Evolutionary conservation across 1,140 invertebrate species (phyloP).

Genomic region (Leucophenga varia): DNA sequence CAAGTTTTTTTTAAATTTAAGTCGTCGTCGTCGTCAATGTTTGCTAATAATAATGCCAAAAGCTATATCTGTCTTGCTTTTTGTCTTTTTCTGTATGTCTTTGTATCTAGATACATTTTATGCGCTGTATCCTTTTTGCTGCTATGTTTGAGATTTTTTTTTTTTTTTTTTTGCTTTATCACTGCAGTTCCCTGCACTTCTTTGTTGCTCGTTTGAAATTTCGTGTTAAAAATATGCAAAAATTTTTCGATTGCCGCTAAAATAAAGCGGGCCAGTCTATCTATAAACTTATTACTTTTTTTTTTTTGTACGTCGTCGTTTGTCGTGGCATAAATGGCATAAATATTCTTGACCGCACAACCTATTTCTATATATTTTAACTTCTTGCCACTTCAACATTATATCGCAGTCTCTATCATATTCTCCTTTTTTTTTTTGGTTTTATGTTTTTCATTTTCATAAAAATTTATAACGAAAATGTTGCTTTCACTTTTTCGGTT

Average conservation of each 20-base stretch:
- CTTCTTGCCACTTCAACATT: constrained; percentile 1
- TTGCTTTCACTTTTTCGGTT: constrained; percentile 38
- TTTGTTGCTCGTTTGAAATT: too few species aligned
- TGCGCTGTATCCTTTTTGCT: constrained; percentile 14
- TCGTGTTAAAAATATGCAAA: constrained; percentile 51
- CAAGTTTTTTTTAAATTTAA: too few species aligned
- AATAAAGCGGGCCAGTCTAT: too few species aligned
- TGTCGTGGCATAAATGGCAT: constrained; percentile 54
- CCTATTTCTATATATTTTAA: constrained; percentile 25
- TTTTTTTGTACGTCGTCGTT: too few species aligned
- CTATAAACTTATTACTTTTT: too few species aligned
- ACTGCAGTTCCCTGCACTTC: constrained; percentile 1
- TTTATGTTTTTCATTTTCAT: not conserved
- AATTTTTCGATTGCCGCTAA: constrained; percentile 24
- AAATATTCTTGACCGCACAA: constrained; percentile 52
- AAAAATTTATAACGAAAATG: constrained; percentile 38
- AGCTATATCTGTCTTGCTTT: constrained; percentile 34
- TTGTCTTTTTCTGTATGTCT: constrained; percentile 32
- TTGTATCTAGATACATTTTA: not conserved
- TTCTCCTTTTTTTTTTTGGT: constrained; percentile 15
- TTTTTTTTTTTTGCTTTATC: constrained; percentile 33
- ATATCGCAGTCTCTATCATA: too few species aligned
- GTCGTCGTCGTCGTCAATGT: constrained; percentile 11
- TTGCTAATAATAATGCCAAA: constrained; percentile 4
- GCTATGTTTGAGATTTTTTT: constrained; percentile 35